These are phyloP conservation scores for Caenorhabditis sp. DNA, from an alignment of 2,888 invertebrate genomes.

Conservation along the genomic window DNA sequence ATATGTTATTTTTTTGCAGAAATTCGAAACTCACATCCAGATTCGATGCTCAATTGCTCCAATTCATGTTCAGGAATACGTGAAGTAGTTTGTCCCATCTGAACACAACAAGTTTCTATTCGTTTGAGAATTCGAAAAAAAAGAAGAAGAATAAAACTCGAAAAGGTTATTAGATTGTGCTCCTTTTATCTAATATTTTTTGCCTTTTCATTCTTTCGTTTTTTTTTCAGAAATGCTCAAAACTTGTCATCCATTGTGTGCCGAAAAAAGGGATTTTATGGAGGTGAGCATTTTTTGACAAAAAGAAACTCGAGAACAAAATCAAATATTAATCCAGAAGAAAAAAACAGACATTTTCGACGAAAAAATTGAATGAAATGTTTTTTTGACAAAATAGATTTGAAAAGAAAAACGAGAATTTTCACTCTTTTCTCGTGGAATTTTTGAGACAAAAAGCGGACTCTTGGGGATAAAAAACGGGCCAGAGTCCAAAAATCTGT, in stretches of 20 bases:
- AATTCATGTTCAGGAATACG: constrained; percentile 57
- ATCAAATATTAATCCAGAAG: constrained; percentile 7
- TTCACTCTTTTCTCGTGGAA: no score
- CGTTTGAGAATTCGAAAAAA: neutral
- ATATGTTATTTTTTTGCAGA: neutral
- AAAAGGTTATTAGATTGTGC: neutral
- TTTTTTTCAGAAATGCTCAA: constrained; percentile 36
- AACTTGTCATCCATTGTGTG: constrained; percentile 55
- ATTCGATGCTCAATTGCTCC: constrained; percentile 59
- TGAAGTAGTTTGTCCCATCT: constrained; percentile 55
- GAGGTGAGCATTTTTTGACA: constrained; percentile 38
- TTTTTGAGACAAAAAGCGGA: no score
- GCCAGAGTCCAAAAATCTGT: no score
- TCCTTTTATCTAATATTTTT: neutral
- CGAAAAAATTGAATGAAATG: neutral
- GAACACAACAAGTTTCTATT: neutral
- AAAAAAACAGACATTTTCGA: neutral
- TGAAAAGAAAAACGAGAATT: no score
- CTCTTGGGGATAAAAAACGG: no score
- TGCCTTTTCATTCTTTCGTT: neutral
- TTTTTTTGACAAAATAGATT: no score
- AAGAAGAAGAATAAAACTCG: neutral
- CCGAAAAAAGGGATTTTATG: constrained; percentile 68
- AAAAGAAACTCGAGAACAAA: constrained; percentile 10
- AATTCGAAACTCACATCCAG: constrained; percentile 51